Percentiles rank a stretch among this genome's conserved stretches.
phyloP scores from a whole-genome alignment of 2,113 vertebrate species.

The Irena cyanogastra region DNA sequence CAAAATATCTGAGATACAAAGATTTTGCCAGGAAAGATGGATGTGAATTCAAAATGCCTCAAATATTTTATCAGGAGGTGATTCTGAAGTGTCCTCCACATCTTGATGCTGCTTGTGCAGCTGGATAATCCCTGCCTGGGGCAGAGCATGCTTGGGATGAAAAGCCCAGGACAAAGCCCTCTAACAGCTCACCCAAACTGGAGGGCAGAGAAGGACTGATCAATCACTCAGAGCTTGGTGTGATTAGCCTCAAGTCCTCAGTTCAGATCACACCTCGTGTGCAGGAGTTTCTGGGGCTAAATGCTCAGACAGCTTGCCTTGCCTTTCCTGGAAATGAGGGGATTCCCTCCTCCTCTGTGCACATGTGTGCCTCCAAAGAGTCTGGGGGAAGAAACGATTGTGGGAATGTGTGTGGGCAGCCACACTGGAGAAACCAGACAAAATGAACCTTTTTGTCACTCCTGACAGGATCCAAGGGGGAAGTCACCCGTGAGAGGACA shows the following conservation, averaged over 20 bases:
- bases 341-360: neutral
- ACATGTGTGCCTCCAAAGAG: neutral
- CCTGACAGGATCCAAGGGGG: neutral
- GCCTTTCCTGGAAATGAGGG: neutral
- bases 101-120: neutral
- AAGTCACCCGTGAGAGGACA: neutral
- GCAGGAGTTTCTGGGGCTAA: neutral
- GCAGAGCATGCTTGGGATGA: neutral
- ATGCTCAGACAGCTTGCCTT: neutral
- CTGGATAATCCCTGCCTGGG: neutral
- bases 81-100: neutral
- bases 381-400: neutral
- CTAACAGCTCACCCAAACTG: neutral
- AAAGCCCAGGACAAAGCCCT: neutral
- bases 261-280: neutral
- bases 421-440: neutral
- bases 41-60: neutral
- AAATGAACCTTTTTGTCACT: neutral
- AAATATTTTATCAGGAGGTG: neutral
- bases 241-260: neutral
- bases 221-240: neutral
- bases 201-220: neutral
- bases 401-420: neutral
- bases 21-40: neutral
- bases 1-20: neutral